These are phyloP conservation scores for Hypomecis punctinalis DNA, from an alignment of 2,888 invertebrate species.

Conservation along the genomic window DNA sequence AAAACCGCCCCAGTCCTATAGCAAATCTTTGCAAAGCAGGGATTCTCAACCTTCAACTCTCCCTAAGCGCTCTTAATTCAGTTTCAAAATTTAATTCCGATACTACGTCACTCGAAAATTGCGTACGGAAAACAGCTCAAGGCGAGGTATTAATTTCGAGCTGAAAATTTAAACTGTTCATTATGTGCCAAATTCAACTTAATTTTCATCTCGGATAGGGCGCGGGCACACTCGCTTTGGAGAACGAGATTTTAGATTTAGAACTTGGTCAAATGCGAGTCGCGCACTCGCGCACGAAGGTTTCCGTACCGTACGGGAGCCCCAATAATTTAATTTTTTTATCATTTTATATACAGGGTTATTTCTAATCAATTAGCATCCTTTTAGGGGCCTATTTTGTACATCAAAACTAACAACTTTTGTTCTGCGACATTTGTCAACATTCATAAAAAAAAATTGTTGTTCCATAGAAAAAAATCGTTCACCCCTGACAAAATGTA, in stretches of 20 bases:
- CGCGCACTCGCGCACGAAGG: too few species aligned
- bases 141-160: slow-evolving; percentile 63
- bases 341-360: too few species aligned
- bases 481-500: too few species aligned
- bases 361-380: too few species aligned
- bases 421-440: too few species aligned
- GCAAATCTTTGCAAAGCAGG: neutral
- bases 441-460: too few species aligned
- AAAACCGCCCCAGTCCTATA: neutral
- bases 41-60: slow-evolving; percentile 6
- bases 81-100: slow-evolving; percentile 52
- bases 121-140: slow-evolving; percentile 58
- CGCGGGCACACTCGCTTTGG: slow-evolving; percentile 32
- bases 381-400: too few species aligned
- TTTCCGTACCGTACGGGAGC: too few species aligned
- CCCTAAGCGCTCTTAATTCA: slow-evolving; percentile 40
- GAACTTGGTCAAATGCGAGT: neutral
- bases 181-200: slow-evolving; percentile 55
- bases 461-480: too few species aligned
- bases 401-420: too few species aligned
- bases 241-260: slow-evolving; percentile 10
- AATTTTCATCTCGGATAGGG: slow-evolving; percentile 48
- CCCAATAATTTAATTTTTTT: too few species aligned
- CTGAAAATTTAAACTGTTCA: slow-evolving; percentile 62
- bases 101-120: slow-evolving; percentile 58